Evolutionary conservation across 2,113 vertebrate species (phyloP).

Genomic region (Quiscalus mexicanus): DNA sequence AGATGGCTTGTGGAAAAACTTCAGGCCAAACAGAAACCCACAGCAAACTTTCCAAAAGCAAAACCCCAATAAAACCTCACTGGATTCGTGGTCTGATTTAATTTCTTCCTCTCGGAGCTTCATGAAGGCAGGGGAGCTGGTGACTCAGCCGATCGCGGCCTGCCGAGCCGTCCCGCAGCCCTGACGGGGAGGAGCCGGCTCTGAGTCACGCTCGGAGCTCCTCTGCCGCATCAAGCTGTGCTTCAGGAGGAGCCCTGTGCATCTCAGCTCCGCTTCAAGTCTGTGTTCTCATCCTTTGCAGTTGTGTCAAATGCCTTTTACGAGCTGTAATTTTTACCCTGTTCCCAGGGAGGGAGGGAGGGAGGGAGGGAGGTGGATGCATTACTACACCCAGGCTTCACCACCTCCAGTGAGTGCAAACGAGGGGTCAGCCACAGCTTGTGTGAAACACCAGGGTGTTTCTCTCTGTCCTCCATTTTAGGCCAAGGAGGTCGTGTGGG

Average conservation of each 20-base stretch:
- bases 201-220: neutral
- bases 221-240: neutral
- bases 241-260: neutral
- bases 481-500: rapidly evolving
- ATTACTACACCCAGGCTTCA: neutral
- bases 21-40: neutral
- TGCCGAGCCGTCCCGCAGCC: neutral
- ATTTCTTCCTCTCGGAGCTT: neutral
- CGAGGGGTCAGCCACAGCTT: neutral
- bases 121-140: neutral
- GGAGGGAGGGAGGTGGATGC: neutral
- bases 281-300: rapidly evolving
- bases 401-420: neutral
- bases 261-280: neutral
- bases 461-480: neutral
- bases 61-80: neutral
- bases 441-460: neutral
- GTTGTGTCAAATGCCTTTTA: neutral
- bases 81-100: neutral
- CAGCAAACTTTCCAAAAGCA: constrained; percentile 1
- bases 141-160: neutral
- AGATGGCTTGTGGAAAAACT: neutral
- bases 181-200: rapidly evolving
- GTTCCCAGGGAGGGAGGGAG: neutral
- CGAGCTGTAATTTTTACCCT: neutral